Conservation (phyloP, 2,113 vertebrate species). For the Phyllopteryx taeniolatus region DNA sequence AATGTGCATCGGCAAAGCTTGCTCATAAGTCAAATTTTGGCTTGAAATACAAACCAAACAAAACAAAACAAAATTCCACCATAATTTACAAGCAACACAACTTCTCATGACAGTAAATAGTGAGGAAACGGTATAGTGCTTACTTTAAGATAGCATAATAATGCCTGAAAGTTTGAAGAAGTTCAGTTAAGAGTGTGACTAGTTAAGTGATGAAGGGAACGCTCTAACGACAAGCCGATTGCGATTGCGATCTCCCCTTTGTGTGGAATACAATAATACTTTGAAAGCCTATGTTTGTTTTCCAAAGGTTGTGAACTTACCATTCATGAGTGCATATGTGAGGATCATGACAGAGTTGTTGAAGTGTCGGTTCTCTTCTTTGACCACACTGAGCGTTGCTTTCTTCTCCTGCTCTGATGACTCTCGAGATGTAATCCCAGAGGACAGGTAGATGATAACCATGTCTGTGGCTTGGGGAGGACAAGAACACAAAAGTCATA, state of each 20-base stretch:
- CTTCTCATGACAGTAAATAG: background rate
- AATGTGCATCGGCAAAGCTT: background rate
- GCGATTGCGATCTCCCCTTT: background rate
- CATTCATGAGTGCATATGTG: conserved; percentile 97
- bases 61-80: background rate
- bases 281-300: background rate
- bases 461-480: conserved; percentile 83
- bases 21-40: background rate
- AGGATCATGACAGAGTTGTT: conserved; percentile 99
- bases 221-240: background rate
- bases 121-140: background rate
- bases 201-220: background rate
- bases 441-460: conserved; percentile 95
- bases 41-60: background rate
- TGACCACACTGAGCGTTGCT: conserved; percentile 88
- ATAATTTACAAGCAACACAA: no score
- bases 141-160: background rate
- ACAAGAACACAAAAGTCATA: background rate
- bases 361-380: conserved; percentile 90
- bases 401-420: conserved; percentile 91
- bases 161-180: background rate
- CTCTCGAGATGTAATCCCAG: conserved; percentile 89
- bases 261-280: background rate
- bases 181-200: background rate
- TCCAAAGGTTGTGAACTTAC: conserved; percentile 64